Percentiles rank a stretch among this genome's conserved stretches.
Evolutionary conservation across 2,797 vertebrate species (phyloP).

Genomic region (Oreochromis mossambicus): DNA sequence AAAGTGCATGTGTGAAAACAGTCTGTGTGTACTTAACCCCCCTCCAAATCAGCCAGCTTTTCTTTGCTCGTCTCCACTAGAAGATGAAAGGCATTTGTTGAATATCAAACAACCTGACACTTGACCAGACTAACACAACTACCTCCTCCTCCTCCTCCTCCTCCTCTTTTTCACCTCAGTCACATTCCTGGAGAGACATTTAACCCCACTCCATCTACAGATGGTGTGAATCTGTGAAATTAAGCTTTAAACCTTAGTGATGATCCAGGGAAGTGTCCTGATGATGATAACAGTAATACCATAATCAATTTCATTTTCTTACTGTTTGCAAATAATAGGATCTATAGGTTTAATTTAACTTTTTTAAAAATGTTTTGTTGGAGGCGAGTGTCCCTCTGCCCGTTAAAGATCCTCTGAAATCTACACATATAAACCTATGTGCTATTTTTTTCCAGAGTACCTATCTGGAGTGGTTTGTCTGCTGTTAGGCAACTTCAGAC

Average conservation of each 20-base stretch:
- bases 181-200: not conserved
- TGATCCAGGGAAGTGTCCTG: not conserved
- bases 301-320: not conserved
- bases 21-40: not conserved
- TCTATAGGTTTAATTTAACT: not conserved
- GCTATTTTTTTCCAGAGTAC: not conserved
- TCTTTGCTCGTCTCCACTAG: not conserved
- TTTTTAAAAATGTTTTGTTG: fast-evolving
- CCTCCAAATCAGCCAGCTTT: not conserved
- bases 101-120: slow-evolving; percentile 7
- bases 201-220: not conserved
- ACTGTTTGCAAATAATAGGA: not conserved
- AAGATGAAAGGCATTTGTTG: slow-evolving; percentile 9
- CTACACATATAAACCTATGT: not conserved
- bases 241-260: not conserved
- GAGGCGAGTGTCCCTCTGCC: not conserved
- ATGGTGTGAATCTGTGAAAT: not conserved
- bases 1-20: not conserved
- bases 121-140: not conserved
- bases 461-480: not conserved
- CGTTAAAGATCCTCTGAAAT: not conserved
- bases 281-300: not conserved
- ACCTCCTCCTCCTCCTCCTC: not conserved
- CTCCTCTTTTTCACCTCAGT: not conserved
- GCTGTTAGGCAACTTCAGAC: not conserved